Conservation (phyloP, 2,113 vertebrate genomes). For the Craseonycteris thonglongyai region DNA sequence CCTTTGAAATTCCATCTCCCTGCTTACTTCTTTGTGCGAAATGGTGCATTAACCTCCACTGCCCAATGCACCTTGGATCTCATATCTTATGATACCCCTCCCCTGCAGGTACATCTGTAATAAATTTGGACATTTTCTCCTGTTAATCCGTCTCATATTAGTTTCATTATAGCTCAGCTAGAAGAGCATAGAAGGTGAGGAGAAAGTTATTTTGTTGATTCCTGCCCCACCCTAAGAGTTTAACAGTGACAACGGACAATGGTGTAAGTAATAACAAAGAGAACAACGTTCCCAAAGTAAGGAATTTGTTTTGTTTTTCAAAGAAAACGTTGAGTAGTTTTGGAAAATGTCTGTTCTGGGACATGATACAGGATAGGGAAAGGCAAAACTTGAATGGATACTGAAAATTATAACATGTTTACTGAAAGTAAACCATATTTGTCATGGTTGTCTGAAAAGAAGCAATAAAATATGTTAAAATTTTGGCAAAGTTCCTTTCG, state of each 20-base stretch:
- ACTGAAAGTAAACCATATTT: slow-evolving; percentile 17
- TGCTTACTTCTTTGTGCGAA: background rate
- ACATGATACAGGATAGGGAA: background rate
- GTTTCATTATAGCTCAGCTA: background rate
- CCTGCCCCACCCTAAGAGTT: background rate
- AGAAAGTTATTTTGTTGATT: background rate
- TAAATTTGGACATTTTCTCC: background rate
- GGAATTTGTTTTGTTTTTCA: background rate
- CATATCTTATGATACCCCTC: background rate
- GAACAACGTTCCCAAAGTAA: background rate
- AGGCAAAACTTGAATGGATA: background rate
- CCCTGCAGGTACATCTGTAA: background rate
- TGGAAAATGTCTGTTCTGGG: background rate
- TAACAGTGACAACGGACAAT: background rate
- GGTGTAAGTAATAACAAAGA: too few species aligned
- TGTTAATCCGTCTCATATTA: background rate
- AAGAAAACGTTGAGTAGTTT: background rate
- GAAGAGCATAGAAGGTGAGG: background rate
- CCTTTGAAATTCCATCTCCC: background rate
- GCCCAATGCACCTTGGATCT: background rate
- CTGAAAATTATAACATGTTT: background rate
- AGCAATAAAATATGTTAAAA: slow-evolving; percentile 57
- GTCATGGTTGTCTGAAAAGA: slow-evolving; percentile 29
- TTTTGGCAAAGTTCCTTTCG: slow-evolving; percentile 19
- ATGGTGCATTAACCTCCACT: background rate